Evolutionary conservation across 2,888 invertebrate species (phyloP).

Genomic region (Notodonta dromedarius): DNA sequence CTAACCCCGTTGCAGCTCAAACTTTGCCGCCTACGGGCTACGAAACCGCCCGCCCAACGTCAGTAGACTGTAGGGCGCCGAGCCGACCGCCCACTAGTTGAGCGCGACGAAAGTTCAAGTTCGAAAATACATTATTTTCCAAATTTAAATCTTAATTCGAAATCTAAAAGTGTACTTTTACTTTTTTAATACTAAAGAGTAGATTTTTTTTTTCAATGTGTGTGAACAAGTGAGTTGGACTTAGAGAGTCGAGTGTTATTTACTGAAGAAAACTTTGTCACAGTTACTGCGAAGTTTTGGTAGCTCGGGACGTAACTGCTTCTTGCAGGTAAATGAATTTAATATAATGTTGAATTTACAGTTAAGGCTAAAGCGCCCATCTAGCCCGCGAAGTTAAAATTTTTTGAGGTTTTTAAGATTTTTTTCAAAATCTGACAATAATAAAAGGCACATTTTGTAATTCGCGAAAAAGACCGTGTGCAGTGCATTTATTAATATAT

Average conservation of each 20-base stretch:
- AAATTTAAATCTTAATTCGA: constrained; percentile 27
- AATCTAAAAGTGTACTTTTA: neutral
- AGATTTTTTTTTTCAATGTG: constrained; percentile 20
- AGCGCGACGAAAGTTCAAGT: constrained; percentile 54
- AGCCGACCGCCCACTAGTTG: constrained; percentile 61
- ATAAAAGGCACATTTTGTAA: no score
- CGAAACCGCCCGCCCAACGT: constrained; percentile 44
- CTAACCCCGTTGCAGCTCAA: constrained; percentile 28
- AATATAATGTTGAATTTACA: no score
- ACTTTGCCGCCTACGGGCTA: constrained; percentile 23
- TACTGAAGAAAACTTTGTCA: constrained; percentile 20
- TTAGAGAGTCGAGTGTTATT: constrained; percentile 12
- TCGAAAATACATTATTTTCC: constrained; percentile 40
- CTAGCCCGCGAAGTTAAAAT: no score
- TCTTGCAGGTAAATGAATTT: neutral
- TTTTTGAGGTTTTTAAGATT: no score
- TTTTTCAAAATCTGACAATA: no score
- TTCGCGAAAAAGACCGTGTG: no score
- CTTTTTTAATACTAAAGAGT: neutral
- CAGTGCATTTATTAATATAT: no score
- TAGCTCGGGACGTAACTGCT: constrained; percentile 4
- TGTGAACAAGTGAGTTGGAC: constrained; percentile 23
- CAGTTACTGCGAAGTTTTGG: constrained; percentile 31
- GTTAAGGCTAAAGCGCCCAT: no score
- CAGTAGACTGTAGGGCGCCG: constrained; percentile 65